A percentile compares a stretch with the other conserved stretches of the same genome.
phyloP scores from a whole-genome alignment of 2,113 vertebrate genomes.

The Indicator maculatus region DNA sequence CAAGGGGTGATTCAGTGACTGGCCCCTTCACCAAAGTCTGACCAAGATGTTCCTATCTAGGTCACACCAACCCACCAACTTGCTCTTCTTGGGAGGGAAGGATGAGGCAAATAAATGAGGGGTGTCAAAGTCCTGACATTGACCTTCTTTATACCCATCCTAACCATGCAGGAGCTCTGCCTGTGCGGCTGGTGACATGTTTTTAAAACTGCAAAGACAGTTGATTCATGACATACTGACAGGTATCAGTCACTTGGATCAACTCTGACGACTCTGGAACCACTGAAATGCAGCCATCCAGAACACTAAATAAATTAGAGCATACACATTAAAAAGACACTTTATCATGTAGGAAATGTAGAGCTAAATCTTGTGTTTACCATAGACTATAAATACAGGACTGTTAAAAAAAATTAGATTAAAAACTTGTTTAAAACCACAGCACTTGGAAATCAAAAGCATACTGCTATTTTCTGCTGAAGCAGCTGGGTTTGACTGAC shows the following conservation, averaged over 20 bases:
- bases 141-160: neutral
- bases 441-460: neutral
- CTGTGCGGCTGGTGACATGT: neutral
- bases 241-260: slow-evolving; percentile 14
- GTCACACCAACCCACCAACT: neutral
- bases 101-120: neutral
- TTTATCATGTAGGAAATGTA: neutral
- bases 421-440: neutral
- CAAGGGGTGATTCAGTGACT: neutral
- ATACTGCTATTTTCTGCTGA: neutral
- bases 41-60: neutral
- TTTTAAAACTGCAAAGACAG: neutral
- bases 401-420: neutral
- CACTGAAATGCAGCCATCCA: neutral
- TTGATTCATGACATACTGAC: neutral
- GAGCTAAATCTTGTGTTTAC: neutral
- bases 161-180: neutral
- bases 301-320: neutral
- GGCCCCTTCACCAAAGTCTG: neutral
- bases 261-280: slow-evolving; percentile 3
- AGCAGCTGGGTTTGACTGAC: neutral
- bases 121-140: neutral
- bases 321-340: neutral
- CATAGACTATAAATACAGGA: neutral
- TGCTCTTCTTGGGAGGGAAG: neutral